These are phyloP conservation scores for Equus przewalskii DNA, from an alignment of 2,113 vertebrate species.

Conservation along the genomic window DNA sequence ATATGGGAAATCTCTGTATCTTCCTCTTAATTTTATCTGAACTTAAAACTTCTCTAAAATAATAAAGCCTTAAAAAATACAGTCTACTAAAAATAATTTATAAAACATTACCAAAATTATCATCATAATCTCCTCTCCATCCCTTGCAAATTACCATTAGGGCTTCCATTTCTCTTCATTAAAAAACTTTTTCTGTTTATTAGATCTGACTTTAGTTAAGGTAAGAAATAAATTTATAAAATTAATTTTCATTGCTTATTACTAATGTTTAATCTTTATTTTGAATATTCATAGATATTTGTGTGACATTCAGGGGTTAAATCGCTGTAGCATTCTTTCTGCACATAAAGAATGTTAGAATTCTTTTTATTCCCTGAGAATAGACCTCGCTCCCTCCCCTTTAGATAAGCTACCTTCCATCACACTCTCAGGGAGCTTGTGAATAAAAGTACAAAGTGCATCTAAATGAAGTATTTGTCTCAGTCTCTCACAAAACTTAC, in stretches of 20 bases:
- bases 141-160: not conserved
- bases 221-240: not conserved
- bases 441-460: not conserved
- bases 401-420: not conserved
- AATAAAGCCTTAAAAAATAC: not conserved
- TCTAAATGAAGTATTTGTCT: not conserved
- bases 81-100: not conserved
- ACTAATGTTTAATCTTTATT: not conserved
- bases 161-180: not conserved
- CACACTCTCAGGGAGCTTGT: not conserved
- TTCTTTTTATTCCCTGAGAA: slow-evolving; percentile 9
- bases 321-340: not conserved
- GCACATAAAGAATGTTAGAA: not conserved
- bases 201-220: not conserved
- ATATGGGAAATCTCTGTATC: not conserved
- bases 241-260: not conserved
- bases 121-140: not conserved
- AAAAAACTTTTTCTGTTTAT: not conserved
- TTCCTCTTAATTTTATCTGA: not conserved
- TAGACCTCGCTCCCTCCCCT: not conserved
- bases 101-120: not conserved
- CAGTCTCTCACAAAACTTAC: not conserved
- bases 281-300: not conserved
- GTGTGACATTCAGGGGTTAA: not conserved
- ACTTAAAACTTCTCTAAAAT: not conserved